Evolutionary conservation across 1,140 invertebrate genomes (phyloP).

Genomic region (Carposina sasakii): DNA sequence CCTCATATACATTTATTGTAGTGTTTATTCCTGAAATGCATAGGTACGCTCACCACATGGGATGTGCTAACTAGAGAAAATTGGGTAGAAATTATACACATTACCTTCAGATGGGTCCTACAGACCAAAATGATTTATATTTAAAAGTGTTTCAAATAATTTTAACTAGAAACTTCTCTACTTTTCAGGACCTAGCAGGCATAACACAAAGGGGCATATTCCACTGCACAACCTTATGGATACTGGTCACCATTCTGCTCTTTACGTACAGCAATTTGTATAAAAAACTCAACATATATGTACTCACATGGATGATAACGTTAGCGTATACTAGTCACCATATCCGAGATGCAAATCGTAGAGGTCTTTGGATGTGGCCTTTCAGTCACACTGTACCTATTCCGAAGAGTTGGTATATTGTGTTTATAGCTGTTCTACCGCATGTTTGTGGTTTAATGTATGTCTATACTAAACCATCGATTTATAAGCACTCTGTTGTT

Average conservation of each 20-base stretch:
- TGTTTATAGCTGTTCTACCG: conserved; percentile 30
- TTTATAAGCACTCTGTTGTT: conserved; percentile 24
- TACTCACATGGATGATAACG: conserved; percentile 40
- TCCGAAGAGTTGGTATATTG: conserved; percentile 38
- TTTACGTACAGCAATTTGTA: conserved; percentile 34
- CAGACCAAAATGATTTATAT: too few relatives aligned
- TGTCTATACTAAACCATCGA: conserved; percentile 26
- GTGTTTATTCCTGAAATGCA: too few relatives aligned
- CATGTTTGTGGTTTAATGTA: conserved; percentile 30
- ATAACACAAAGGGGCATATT: conserved; percentile 47
- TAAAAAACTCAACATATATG: conserved; percentile 42
- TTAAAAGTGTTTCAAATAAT: too few relatives aligned
- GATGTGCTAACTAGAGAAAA: too few relatives aligned
- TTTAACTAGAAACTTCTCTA: too few relatives aligned
- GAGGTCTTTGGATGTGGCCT: conserved; percentile 50
- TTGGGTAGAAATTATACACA: too few relatives aligned
- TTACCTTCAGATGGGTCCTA: too few relatives aligned
- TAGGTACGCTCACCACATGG: too few relatives aligned
- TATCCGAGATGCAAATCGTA: conserved; percentile 44
- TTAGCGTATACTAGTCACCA: conserved; percentile 50
- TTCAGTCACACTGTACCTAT: conserved; percentile 42
- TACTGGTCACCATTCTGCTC: conserved; percentile 24
- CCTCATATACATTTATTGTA: too few relatives aligned
- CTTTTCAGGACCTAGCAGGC: conserved; percentile 47
- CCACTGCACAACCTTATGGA: conserved; percentile 51